Base-by-base conservation (phyloP, 2,113 vertebrate species). In the Cairina moschata region DNA sequence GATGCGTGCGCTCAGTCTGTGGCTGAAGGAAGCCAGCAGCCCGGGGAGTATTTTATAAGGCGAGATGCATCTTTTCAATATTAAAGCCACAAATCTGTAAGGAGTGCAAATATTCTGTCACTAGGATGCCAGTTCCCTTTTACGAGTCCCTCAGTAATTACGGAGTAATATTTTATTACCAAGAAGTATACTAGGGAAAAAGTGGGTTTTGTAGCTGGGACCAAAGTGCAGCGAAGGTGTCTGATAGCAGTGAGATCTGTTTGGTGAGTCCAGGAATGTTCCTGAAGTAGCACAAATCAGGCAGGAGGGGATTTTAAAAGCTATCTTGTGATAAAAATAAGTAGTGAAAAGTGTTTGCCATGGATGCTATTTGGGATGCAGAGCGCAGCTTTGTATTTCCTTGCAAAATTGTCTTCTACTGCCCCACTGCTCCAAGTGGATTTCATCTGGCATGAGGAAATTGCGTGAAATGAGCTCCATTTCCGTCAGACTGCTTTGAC, bases 31-130 rank as follows among this genome's bases (percentile, higher is more conserved):
- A 91, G 23, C 17, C 55, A 67, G 48, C 26, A 74, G 56, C 54
- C 78, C 79, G 65, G 88, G 84, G 93, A 88, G 74, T 59, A 32
- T 55, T 94, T 88, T 81, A 58, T 67, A 90, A 87, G 83, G 74
- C 60, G 68, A 73, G 65, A 62, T 54, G 29, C 66, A 72, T 78
- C 21, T 81, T 48, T 92, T 94, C 87, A 90, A 87, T 91, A 95
- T 96, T 95, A 93, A 97, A 96, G 81, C 40, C 34, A 56, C 90
- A 94, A 94, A 94, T 94, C 76, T 94, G 26, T 60, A 68, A 97
- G 83, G 83, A 93, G 29, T 40, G 23, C 52, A 90, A 88, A 91
- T 65, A 77, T 68, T 96, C 73, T 52, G 40, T 90, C n/a, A 1
- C 46, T n/a, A 23, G 34, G 58, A 81, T 82, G 52, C 29, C 87